Percentiles rank a stretch among this genome's conserved stretches.
phyloP scores from a whole-genome alignment of 2,797 vertebrate genomes.

The Lagodon rhomboides region DNA sequence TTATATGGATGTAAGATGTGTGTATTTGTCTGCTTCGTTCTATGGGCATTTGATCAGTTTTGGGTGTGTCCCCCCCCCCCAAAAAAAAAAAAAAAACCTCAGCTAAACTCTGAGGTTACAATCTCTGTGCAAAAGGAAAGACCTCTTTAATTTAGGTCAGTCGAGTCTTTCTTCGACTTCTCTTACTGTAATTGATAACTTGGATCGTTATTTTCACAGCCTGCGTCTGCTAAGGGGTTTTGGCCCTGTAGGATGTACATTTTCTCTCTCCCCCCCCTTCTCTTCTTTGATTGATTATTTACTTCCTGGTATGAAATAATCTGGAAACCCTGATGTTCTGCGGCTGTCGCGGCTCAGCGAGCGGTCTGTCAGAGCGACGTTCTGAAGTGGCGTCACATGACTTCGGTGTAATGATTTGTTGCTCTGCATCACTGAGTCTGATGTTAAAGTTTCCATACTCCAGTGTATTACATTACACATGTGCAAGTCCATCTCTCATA shows the following conservation, averaged over 20 bases:
- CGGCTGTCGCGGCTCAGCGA: background rate
- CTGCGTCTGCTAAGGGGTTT: slow-evolving; percentile 4
- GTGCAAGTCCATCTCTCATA: background rate
- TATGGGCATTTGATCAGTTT: slow-evolving; percentile 11
- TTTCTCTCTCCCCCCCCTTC: background rate
- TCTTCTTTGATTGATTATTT: background rate
- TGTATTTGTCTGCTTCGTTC: background rate
- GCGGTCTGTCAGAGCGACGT: background rate
- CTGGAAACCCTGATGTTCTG: background rate
- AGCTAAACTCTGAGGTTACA: slow-evolving; percentile 36
- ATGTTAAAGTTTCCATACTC: background rate
- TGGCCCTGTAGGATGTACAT: background rate
- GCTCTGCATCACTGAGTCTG: background rate
- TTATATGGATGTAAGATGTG: slow-evolving; percentile 16
- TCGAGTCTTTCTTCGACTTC: slow-evolving; percentile 20
- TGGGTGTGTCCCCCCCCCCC: slow-evolving; percentile 20
- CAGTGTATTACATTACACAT: background rate
- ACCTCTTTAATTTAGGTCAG: slow-evolving; percentile 19
- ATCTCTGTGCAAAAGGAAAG: background rate
- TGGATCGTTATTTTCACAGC: slow-evolving; percentile 20
- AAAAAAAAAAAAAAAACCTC: no score
- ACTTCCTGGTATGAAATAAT: slow-evolving; percentile 10
- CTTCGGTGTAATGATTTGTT: background rate
- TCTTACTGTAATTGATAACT: slow-evolving; percentile 17
- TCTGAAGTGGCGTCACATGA: slow-evolving; percentile 5